Conservation (phyloP, 2,888 invertebrate genomes). For the Monopis laevigella region DNA sequence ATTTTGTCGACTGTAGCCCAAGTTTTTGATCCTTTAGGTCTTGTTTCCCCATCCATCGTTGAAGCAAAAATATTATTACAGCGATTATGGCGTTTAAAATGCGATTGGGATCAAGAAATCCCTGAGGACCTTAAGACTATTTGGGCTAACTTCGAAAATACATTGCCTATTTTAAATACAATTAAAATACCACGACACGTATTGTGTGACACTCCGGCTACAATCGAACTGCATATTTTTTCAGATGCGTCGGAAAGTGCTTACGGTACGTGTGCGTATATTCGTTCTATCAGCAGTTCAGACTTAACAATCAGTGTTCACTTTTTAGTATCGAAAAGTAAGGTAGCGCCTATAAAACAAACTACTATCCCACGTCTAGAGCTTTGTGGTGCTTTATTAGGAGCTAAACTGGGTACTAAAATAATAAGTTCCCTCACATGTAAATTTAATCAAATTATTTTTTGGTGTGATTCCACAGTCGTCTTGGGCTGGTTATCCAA, state of each 20-base stretch:
- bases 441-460: constrained; percentile 9
- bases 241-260: constrained; percentile 15
- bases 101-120: constrained; percentile 7
- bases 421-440: constrained; percentile 13
- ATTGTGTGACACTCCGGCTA: background rate
- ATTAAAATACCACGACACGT: constrained; percentile 8
- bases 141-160: background rate
- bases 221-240: constrained; percentile 14
- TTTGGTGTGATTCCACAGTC: constrained; percentile 24
- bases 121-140: background rate
- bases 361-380: constrained; percentile 13
- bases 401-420: constrained; percentile 12
- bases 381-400: constrained; percentile 14
- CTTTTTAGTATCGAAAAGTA: constrained; percentile 14
- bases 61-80: constrained; percentile 11
- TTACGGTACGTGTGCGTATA: constrained; percentile 17
- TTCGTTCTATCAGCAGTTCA: background rate
- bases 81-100: constrained; percentile 12
- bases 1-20: constrained; percentile 21
- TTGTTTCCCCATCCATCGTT: constrained; percentile 18
- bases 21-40: constrained; percentile 24
- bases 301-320: constrained; percentile 7
- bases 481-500: constrained; percentile 24
- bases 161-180: constrained; percentile 7
- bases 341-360: constrained; percentile 13